Conservation (phyloP, 2,797 vertebrate genomes). For the Amniataba percoides region DNA sequence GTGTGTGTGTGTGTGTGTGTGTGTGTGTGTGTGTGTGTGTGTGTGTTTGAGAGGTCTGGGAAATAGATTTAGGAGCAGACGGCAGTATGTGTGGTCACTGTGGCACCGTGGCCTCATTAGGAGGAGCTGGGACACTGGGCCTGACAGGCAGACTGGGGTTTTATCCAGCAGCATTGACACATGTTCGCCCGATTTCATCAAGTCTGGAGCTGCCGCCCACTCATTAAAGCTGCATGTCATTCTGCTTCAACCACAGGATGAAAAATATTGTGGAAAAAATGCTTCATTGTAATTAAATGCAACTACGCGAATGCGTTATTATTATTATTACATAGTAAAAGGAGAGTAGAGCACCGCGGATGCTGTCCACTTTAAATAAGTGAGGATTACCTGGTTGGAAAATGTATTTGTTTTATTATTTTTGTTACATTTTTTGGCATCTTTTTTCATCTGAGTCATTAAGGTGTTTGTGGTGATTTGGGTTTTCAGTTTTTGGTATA, state of each 20-base stretch:
- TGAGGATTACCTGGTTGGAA: background rate
- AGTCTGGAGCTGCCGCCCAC: slow-evolving; percentile 65
- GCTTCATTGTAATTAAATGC: slow-evolving; percentile 51
- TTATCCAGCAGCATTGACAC: slow-evolving; percentile 71
- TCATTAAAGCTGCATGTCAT: slow-evolving; percentile 65
- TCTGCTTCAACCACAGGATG: slow-evolving; percentile 57
- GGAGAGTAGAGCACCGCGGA: background rate
- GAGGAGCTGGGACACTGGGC: slow-evolving; percentile 66
- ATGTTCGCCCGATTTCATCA: slow-evolving; percentile 68
- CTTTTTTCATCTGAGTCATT: background rate
- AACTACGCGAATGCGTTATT: slow-evolving; percentile 19
- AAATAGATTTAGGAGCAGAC: slow-evolving; percentile 81
- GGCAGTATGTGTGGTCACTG: slow-evolving; percentile 80
- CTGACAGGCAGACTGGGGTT: slow-evolving; percentile 65
- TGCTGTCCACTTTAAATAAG: background rate
- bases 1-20: slow-evolving; percentile 52
- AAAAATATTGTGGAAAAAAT: slow-evolving; percentile 65
- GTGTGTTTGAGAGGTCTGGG: slow-evolving; percentile 75
- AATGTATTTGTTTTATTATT: background rate
- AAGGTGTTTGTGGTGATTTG: background rate
- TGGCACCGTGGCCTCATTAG: slow-evolving; percentile 77
- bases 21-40: slow-evolving; percentile 43
- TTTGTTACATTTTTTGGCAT: background rate
- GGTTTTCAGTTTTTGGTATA: background rate
- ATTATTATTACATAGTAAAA: slow-evolving; percentile 9